Evolutionary conservation across 1,140 invertebrate species (phyloP).

Genomic region (Penaeus japonicus): DNA sequence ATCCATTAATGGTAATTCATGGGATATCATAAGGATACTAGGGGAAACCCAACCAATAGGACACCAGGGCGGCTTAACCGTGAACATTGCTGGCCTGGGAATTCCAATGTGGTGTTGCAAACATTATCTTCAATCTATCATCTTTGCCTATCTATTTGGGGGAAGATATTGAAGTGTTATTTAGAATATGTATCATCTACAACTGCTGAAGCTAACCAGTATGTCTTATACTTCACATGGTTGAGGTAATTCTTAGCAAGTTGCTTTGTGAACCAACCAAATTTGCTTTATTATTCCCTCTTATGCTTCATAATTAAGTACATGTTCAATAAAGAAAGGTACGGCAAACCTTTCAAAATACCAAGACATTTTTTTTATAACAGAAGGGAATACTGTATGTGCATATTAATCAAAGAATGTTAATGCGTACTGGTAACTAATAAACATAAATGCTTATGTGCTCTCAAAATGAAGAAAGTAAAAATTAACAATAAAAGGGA

Average conservation of each 20-base stretch:
- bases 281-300: conserved; percentile 38
- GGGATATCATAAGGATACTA: neutral
- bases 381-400: conserved; percentile 14
- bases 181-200: conserved; percentile 44
- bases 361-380: neutral
- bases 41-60: no score
- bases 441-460: conserved; percentile 53
- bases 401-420: conserved; percentile 10
- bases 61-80: neutral
- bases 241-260: conserved; percentile 47
- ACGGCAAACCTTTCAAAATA: conserved; percentile 25
- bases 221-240: conserved; percentile 48
- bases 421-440: conserved; percentile 42
- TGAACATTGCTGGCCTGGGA: neutral
- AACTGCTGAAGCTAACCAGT: conserved; percentile 50
- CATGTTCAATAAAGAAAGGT: conserved; percentile 39
- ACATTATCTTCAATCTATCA: conserved; percentile 24
- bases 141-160: conserved; percentile 43
- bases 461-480: conserved; percentile 32
- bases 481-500: conserved; percentile 39
- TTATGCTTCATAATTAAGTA: conserved; percentile 35
- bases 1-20: neutral
- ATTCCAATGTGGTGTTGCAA: conserved; percentile 11
- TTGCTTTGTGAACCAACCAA: conserved; percentile 20
- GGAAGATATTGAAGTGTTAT: conserved; percentile 13